A percentile compares a stretch with the other conserved stretches of the same genome.
These are phyloP conservation scores for Phasianus colchicus DNA, from an alignment of 2,113 vertebrate species.

Conservation along the genomic window DNA sequence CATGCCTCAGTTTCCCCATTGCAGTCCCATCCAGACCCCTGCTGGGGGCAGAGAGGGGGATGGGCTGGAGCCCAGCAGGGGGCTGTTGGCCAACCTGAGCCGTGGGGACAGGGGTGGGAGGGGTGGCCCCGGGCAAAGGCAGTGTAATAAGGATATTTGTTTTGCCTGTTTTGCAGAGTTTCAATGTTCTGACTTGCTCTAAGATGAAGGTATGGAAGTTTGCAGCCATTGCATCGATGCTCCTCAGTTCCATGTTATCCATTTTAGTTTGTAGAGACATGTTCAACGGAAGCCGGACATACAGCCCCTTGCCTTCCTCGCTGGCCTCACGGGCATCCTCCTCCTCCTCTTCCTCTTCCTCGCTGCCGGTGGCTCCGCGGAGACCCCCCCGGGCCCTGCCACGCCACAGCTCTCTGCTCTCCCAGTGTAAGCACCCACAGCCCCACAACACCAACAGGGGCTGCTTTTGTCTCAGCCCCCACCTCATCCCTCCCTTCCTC, in stretches of 20 bases:
- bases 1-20: not conserved
- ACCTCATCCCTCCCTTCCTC: not conserved
- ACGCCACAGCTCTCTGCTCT: slow-evolving; percentile 64
- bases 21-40: rapidly evolving
- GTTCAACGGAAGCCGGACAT: slow-evolving; percentile 59
- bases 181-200: slow-evolving; percentile 90
- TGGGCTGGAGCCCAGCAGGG: rapidly evolving
- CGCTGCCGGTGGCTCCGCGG: not conserved
- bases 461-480: not conserved
- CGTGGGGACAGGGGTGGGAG: rapidly evolving
- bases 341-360: not conserved
- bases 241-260: slow-evolving; percentile 86
- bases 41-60: not conserved
- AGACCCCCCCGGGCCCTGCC: slow-evolving; percentile 69
- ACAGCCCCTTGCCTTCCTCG: slow-evolving; percentile 48
- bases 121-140: not conserved
- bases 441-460: rapidly evolving
- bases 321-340: slow-evolving; percentile 17
- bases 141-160: not conserved
- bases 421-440: slow-evolving; percentile 60
- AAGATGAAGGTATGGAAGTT: slow-evolving; percentile 97
- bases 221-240: slow-evolving; percentile 88
- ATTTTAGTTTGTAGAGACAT: slow-evolving; percentile 86
- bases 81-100: rapidly evolving
- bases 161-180: slow-evolving; percentile 82